Evolutionary conservation across 2,888 invertebrate species (phyloP), one percentile per base, ranked within the genome.

Genomic region (Tetranychus piercei): DNA sequence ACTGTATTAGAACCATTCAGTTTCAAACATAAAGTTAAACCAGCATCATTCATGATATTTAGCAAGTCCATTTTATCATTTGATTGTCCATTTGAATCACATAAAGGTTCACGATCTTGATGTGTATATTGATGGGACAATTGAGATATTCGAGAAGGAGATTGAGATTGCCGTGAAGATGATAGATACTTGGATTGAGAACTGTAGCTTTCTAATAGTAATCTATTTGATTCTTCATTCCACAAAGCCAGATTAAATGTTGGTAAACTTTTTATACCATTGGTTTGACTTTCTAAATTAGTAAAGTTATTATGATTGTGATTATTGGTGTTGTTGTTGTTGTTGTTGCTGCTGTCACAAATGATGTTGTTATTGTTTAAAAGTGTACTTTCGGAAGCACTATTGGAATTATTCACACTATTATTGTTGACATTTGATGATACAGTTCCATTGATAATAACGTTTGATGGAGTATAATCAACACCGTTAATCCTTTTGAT

Each of bases 401-500:
- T 20, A 34, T 70, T 70, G 8, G 20, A 23, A 22, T 70, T 18
- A 70, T 20, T 6, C 11, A 44, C 44, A 9, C 20, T 34, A 18
- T 71, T 22, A 44, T 55, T 55, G 55, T 55, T 55, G 9, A 2
- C 6, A 55, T 9, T 55, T 55, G 55, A 2, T 6, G 55, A 15
- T n/a, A n/a, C n/a, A n/a, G n/a, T n/a, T 9, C 34, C 34, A 34
- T 34, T 71, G 44, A n/a, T 71, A 18, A 7, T 71, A 71, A n/a
- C 18, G 6, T 22, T 44, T 23, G 23, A 23, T 9, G 55, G 2
- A 15, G 55, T 15, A 20, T n/a, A 73, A 65, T 73, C 73, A 34
- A 73, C 65, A 8, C 73, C 73, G 6, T 73, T 45, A 18, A 55
- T 55, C 44, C 73, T 45, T 43, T 73, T 73, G 11, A 44, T 73